Evolutionary conservation across 2,888 invertebrate species (phyloP).

Genomic region (Melanophora roralis): DNA sequence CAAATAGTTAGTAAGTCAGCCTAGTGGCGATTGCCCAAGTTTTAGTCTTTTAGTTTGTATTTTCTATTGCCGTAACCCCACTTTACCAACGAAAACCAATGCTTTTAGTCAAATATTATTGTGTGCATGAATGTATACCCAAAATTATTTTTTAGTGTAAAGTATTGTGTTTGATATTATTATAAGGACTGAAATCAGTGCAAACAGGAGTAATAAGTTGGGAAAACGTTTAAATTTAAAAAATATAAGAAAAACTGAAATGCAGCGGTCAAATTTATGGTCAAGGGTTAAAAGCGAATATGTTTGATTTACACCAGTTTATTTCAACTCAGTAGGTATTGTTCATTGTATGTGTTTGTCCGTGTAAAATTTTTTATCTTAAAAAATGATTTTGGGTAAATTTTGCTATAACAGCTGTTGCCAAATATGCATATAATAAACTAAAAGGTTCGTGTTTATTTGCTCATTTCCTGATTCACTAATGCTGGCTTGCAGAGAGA

Average conservation of each 20-base stretch:
- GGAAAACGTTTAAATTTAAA: too few species aligned
- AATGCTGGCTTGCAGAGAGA: background rate
- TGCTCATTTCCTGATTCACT: constrained; percentile 19
- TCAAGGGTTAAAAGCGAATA: too few species aligned
- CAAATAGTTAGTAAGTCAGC: background rate
- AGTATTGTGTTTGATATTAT: background rate
- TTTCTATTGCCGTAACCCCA: background rate
- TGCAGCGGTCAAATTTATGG: too few species aligned
- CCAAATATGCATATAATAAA: constrained; percentile 47
- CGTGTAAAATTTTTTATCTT: background rate
- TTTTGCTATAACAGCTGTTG: constrained; percentile 48
- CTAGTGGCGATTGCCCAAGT: constrained; percentile 17
- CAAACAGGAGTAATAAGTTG: background rate
- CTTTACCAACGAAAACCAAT: constrained; percentile 12
- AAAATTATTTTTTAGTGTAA: background rate
- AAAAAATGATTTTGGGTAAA: constrained; percentile 19
- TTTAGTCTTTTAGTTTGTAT: constrained; percentile 6
- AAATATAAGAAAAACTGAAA: too few species aligned
- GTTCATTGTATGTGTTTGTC: background rate
- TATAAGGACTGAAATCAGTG: background rate
- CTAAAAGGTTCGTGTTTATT: constrained; percentile 4
- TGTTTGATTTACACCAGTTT: background rate
- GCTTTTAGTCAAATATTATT: background rate
- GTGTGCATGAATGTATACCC: background rate
- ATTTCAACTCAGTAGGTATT: background rate